A percentile compares a stretch with the other conserved stretches of the same genome.
Evolutionary conservation across 2,797 vertebrate species (phyloP).

Genomic region (Amazona finschi): DNA sequence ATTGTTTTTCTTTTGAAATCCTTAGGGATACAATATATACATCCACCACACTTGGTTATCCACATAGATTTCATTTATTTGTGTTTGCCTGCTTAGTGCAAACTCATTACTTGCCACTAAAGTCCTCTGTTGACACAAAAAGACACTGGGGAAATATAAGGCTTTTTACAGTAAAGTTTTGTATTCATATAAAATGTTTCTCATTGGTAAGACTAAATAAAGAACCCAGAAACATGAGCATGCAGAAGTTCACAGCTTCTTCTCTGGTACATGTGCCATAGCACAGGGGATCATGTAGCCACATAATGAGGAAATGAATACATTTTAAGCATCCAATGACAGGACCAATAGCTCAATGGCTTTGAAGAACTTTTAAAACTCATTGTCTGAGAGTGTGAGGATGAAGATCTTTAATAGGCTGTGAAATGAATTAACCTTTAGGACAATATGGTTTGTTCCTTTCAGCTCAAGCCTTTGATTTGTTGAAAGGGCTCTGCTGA

Average conservation of each 20-base stretch:
- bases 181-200: constrained; percentile 1
- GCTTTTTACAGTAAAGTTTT: background rate
- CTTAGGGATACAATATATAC: background rate
- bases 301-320: background rate
- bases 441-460: background rate
- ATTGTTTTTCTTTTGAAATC: background rate
- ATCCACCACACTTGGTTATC: background rate
- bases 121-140: constrained; percentile 48
- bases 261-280: background rate
- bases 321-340: background rate
- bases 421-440: background rate
- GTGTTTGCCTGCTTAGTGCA: constrained; percentile 36
- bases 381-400: background rate
- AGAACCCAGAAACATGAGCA: background rate
- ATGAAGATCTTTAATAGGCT: background rate
- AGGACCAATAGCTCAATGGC: background rate
- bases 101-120: constrained; percentile 38
- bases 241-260: constrained; percentile 1
- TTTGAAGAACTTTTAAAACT: background rate
- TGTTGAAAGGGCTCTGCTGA: background rate
- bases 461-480: background rate
- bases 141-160: constrained; percentile 13
- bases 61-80: constrained; percentile 23
- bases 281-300: background rate
- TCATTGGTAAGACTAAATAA: constrained; percentile 30